Evolutionary conservation across 2,797 vertebrate genomes (phyloP).

Genomic region (Gambelia wislizenii): DNA sequence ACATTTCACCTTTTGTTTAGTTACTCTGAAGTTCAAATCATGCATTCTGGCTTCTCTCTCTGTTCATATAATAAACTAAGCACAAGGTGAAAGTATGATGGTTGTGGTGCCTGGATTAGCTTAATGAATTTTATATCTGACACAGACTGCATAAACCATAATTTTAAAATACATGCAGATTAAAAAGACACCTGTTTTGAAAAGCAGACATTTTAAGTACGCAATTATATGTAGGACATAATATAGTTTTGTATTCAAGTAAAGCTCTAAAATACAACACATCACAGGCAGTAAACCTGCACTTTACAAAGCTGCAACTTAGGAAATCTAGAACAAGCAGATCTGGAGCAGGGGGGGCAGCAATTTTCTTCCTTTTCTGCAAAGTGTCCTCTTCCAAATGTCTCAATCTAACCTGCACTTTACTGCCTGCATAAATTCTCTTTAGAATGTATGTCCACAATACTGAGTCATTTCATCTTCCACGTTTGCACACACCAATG

Average conservation of each 20-base stretch:
- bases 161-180: neutral
- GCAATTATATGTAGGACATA: neutral
- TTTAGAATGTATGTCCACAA: neutral
- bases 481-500: neutral
- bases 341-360: neutral
- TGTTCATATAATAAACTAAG: too few species aligned
- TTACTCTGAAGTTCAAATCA: too few species aligned
- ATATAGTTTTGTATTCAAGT: neutral
- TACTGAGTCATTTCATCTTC: neutral
- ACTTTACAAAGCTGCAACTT: neutral
- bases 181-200: neutral
- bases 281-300: neutral
- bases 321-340: neutral
- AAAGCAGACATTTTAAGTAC: neutral
- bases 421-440: neutral
- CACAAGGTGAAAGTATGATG: too few species aligned
- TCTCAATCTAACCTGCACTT: neutral
- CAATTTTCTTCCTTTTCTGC: neutral
- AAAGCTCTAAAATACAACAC: neutral
- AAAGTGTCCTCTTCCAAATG: neutral
- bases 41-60: too few species aligned
- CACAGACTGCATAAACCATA: neutral
- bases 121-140: neutral
- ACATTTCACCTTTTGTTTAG: too few species aligned
- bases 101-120: neutral